Conservation (phyloP, 2,888 invertebrate species). For the Trichogramma dendrolimi region DNA sequence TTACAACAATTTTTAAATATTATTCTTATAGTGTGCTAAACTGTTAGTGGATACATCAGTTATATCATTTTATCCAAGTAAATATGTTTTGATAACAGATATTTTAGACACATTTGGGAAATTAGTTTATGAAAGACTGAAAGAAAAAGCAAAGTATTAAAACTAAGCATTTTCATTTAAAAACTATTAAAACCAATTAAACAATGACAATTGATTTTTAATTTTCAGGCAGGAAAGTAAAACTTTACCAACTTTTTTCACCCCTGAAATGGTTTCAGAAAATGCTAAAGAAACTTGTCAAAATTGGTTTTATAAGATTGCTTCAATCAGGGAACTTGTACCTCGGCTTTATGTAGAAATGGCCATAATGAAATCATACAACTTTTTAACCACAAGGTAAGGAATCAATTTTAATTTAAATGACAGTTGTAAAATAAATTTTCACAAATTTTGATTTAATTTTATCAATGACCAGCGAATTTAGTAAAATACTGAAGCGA, state of each 20-base stretch:
- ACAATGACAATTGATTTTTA: conserved; percentile 11
- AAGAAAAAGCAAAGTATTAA: conserved; percentile 65
- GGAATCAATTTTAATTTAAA: conserved; percentile 16
- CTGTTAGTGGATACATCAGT: conserved; percentile 83
- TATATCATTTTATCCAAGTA: conserved; percentile 94
- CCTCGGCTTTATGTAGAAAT: conserved; percentile 93
- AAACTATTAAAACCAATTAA: neutral
- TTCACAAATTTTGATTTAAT: conserved; percentile 4
- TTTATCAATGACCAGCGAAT: conserved; percentile 58
- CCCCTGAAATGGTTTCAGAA: conserved; percentile 75
- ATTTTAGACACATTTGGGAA: conserved; percentile 92
- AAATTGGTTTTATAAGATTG: conserved; percentile 99
- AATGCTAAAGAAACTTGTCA: conserved; percentile 92
- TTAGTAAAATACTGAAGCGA: conserved; percentile 67
- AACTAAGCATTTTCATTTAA: conserved; percentile 52
- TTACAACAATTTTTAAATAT: conserved; percentile 4
- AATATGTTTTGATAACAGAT: conserved; percentile 94
- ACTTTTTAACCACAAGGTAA: conserved; percentile 29
- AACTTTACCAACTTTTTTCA: conserved; percentile 64
- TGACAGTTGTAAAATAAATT: conserved; percentile 12
- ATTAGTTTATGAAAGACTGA: conserved; percentile 80
- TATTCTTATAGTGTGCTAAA: conserved; percentile 74
- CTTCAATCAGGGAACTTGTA: conserved; percentile 91
- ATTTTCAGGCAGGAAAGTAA: conserved; percentile 56
- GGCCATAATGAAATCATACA: conserved; percentile 83